These are phyloP conservation scores for Turritopsis rubra DNA, from an alignment of 30 jellyfish, hydroid and myxozoan genomes.

Conservation along the genomic window DNA sequence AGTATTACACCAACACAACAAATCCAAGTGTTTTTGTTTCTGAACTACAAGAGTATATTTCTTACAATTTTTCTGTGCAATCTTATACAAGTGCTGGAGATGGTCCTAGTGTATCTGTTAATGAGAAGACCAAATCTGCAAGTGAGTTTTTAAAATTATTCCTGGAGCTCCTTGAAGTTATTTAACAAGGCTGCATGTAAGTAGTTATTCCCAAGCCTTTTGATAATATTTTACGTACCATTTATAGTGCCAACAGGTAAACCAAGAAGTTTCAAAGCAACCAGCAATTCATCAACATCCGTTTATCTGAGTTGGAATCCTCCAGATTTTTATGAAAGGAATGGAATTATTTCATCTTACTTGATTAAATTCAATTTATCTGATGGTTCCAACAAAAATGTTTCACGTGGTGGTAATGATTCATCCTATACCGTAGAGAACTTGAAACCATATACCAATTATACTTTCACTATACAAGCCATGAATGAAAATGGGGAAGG, in stretches of 20 bases:
- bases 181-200: no score
- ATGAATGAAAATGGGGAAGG: neutral
- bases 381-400: neutral
- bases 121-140: no score
- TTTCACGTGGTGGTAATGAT: neutral
- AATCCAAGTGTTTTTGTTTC: no score
- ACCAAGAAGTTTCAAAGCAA: neutral
- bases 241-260: neutral
- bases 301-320: neutral
- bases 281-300: neutral
- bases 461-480: neutral
- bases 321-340: slow-evolving; percentile 4
- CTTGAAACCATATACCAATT: neutral
- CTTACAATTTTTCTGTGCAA: no score
- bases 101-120: no score
- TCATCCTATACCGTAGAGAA: neutral
- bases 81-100: no score
- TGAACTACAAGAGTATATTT: no score
- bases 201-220: neutral
- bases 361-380: neutral
- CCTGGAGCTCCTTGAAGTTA: no score
- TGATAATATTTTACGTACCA: neutral
- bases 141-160: no score
- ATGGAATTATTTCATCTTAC: slow-evolving; percentile 7
- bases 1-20: no score